Percentiles rank a stretch among this genome's conserved stretches.
These are phyloP conservation scores for Dynastes hyllus DNA, from an alignment of 2,888 invertebrate species.

Conservation along the genomic window DNA sequence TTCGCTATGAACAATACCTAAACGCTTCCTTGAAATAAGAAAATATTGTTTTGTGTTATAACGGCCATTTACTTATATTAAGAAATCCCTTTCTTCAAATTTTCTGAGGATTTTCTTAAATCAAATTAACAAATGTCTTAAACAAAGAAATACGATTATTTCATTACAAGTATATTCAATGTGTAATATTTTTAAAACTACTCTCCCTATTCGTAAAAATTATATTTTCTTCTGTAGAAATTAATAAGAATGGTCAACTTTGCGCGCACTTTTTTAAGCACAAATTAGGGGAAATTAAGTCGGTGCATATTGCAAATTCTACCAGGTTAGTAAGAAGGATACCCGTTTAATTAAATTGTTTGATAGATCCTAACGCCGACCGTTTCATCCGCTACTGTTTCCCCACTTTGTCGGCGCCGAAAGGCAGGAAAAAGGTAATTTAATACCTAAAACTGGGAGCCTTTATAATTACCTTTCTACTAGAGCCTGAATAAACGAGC, in stretches of 20 bases:
- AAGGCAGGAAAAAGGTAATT: slow-evolving; percentile 32
- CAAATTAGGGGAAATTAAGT: slow-evolving; percentile 9
- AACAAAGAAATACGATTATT: too few relatives aligned
- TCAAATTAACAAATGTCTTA: too few relatives aligned
- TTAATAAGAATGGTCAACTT: background rate
- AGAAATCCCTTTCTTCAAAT: too few relatives aligned
- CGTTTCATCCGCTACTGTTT: slow-evolving; percentile 1
- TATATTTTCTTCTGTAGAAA: background rate
- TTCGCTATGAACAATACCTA: too few relatives aligned
- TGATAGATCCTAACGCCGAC: background rate
- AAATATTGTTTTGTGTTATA: too few relatives aligned
- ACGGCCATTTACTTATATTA: too few relatives aligned
- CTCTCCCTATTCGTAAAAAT: too few relatives aligned
- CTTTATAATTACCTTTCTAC: slow-evolving; percentile 1
- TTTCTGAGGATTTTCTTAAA: too few relatives aligned
- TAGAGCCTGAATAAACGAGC: slow-evolving; percentile 3
- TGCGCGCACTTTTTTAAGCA: background rate
- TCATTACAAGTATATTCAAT: too few relatives aligned
- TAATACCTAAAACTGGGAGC: slow-evolving; percentile 36
- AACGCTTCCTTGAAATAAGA: too few relatives aligned
- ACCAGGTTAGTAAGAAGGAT: background rate
- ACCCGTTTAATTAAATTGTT: slow-evolving; percentile 21
- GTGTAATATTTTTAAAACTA: too few relatives aligned
- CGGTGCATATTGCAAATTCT: slow-evolving; percentile 4
- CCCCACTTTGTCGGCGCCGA: slow-evolving; percentile 11